These are phyloP conservation scores for Rhipidura dahli DNA, from an alignment of 2,113 vertebrate genomes.

Conservation along the genomic window DNA sequence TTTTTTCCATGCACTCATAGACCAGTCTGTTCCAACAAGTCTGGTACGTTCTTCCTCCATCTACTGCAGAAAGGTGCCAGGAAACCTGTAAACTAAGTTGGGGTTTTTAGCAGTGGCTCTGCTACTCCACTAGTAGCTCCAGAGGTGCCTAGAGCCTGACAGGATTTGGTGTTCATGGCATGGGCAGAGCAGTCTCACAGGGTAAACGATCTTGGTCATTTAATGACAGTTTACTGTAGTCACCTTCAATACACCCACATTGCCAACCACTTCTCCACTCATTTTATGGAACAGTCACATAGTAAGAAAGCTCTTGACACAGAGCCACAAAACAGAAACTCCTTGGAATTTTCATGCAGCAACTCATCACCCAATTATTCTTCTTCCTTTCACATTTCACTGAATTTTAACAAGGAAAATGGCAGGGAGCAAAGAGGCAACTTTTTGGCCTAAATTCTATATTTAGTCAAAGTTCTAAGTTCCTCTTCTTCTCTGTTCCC, in stretches of 20 bases:
- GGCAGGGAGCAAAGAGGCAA: background rate
- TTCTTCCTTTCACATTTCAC: background rate
- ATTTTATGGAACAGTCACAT: background rate
- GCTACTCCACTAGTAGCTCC: background rate
- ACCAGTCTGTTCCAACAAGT: constrained; percentile 27
- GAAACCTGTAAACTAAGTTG: background rate
- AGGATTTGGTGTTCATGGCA: background rate
- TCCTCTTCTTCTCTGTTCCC: background rate
- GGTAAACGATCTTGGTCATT: background rate
- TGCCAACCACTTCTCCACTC: background rate
- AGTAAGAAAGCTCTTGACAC: background rate
- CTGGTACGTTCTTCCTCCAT: background rate
- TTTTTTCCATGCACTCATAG: background rate
- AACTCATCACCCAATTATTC: background rate
- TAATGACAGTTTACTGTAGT: background rate
- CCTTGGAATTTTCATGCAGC: background rate
- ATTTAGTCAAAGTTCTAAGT: background rate
- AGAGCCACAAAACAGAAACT: background rate
- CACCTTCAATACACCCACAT: background rate
- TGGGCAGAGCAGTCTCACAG: background rate
- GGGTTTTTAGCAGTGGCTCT: background rate
- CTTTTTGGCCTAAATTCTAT: background rate
- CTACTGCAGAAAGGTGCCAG: background rate
- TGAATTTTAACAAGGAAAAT: background rate
- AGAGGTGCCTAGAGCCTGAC: background rate